Evolutionary conservation across 2,888 invertebrate genomes (phyloP), one percentile per base, ranked within the genome.

Genomic region (Caenorhabditis doughertyi): DNA sequence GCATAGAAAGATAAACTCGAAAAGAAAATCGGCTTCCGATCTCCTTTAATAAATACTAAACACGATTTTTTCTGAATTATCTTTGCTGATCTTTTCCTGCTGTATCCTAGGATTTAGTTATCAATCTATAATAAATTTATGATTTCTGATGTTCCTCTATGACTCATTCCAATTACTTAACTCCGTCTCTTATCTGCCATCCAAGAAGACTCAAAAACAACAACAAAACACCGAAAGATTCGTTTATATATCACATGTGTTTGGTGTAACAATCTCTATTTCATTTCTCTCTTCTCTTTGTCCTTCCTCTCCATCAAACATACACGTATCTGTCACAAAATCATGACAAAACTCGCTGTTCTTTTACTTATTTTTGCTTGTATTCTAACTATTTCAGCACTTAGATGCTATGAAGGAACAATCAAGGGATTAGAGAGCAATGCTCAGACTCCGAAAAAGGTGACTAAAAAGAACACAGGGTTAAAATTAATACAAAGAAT

Each of bases 321-420:
- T n/a, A n/a, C n/a, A n/a, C n/a, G n/a, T n/a, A n/a, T n/a, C n/a
- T n/a, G 3, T 73, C 53, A 42, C 44, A 49, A 58, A 73, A 65
- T 39, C 55, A 71, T 71, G 79, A 29, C 70, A 21, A 79, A 62
- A 70, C 32, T 58, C 18, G 8, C 39, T 29, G 23, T 55, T 47
- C 13, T 72, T 51, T n/a, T 72, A 9, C 18, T 74, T n/a, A 29
- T 80, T 35, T 0, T 76, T 18, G 42, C 58, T 55, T 1, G 39
- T 9, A 9, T 68, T 60, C 42, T 67, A 0, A 27, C 70, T 2
- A 35, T 68, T 39, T 53, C 60, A 2, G 67, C 76, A 1, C 65
- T 85, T 13, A 68, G 86, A 32, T 86, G 86, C 58, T 86, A 58
- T 47, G 86, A 86, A 35, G 86, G 86, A 64, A 83, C 81, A 35